These are phyloP conservation scores for Plemyria rubiginata DNA, from an alignment of 2,888 invertebrate genomes.

Conservation along the genomic window DNA sequence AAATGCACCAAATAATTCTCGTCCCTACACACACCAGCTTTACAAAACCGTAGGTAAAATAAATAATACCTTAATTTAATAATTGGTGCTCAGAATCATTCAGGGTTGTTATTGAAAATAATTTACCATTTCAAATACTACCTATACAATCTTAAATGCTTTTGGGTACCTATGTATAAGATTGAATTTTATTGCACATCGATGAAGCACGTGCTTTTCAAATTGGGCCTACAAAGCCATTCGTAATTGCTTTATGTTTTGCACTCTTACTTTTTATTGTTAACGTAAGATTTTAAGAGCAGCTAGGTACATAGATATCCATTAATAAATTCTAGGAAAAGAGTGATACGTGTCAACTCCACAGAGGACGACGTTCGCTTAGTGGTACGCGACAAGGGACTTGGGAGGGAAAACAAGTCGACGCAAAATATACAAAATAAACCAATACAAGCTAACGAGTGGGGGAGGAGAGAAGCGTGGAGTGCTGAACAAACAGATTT, in stretches of 20 bases:
- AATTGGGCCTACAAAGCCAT: background rate
- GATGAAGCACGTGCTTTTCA: background rate
- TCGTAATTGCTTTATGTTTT: conserved; percentile 24
- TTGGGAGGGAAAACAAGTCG: conserved; percentile 90
- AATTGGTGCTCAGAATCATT: conserved; percentile 8
- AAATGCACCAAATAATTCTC: conserved; percentile 74
- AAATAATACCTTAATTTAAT: background rate
- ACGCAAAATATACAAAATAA: conserved; percentile 90
- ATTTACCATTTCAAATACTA: background rate
- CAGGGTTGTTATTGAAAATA: background rate
- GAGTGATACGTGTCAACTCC: conserved; percentile 90
- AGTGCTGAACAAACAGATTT: conserved; percentile 90
- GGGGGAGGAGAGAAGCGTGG: conserved; percentile 94
- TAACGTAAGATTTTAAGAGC: conserved; percentile 42
- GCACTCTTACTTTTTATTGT: conserved; percentile 26
- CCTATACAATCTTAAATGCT: background rate
- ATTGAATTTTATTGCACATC: background rate
- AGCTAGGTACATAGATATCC: conserved; percentile 82
- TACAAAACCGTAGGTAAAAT: conserved; percentile 61
- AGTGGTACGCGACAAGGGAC: conserved; percentile 89
- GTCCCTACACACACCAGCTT: conserved; percentile 64
- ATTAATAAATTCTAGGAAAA: conserved; percentile 88
- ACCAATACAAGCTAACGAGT: conserved; percentile 90
- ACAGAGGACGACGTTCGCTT: conserved; percentile 90
- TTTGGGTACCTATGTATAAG: conserved; percentile 1